Percentiles rank a stretch among this genome's conserved stretches.
Conservation (phyloP, 2,113 vertebrate species). For the Oryctolagus cuniculus region DNA sequence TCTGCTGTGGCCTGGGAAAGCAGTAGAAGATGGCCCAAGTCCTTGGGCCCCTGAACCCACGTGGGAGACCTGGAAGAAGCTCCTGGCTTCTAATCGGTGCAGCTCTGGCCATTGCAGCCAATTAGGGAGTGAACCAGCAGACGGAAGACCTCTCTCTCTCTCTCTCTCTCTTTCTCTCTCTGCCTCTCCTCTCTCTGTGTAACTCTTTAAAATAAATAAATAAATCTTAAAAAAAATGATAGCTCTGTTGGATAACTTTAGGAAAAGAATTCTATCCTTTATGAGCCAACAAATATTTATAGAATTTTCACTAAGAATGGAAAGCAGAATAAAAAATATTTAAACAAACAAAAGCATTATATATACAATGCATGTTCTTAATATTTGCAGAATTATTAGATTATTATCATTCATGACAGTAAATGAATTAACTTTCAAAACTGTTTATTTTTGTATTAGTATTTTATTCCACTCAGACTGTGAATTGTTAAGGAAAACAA, state of each 20-base stretch:
- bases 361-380: constrained; percentile 4
- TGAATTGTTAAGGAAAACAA: constrained; percentile 42
- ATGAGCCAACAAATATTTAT: neutral
- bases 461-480: constrained; percentile 3
- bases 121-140: too few relatives aligned
- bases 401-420: neutral
- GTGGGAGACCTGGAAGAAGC: too few relatives aligned
- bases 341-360: neutral
- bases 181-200: too few relatives aligned
- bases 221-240: neutral
- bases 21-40: too few relatives aligned
- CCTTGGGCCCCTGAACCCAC: too few relatives aligned
- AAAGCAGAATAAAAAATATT: neutral
- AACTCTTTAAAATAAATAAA: too few relatives aligned
- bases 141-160: too few relatives aligned
- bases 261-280: neutral
- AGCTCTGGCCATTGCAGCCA: too few relatives aligned
- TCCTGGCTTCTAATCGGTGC: too few relatives aligned
- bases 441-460: constrained; percentile 43
- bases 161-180: too few relatives aligned
- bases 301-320: constrained; percentile 39
- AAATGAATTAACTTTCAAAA: constrained; percentile 1
- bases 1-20: too few relatives aligned
- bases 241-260: neutral
- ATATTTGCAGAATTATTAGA: constrained; percentile 1